Base-by-base conservation (phyloP, 2,888 invertebrate genomes). In the Aspidiotus destructor region DNA sequence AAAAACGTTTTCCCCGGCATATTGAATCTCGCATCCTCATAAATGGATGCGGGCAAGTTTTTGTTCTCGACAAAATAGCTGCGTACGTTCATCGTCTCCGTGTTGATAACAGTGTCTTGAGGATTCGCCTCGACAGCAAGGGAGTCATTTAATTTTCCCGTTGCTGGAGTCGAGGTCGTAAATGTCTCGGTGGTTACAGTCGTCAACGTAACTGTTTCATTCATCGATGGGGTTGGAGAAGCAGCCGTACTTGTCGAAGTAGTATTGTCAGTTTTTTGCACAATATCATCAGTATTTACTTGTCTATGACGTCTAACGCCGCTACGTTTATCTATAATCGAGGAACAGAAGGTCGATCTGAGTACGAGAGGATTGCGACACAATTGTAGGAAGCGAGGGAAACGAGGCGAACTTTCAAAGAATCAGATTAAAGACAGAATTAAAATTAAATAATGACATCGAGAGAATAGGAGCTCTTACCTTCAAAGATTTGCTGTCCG, bases 401-500 rank as follows among this genome's bases (percentile, higher is more conserved):
- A 13, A 48, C 10, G 48, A 28, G 28, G 28, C 28, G 28, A 28
- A 28, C 28, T 28, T 28, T 28, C 5, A 5, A 48, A 48, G n/a
- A 11, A n/a, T n/a, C n/a, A 48, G 11, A 11, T 48, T 6, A 48
- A 6, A 48, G 48, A 28, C 28, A n/a, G 52, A 52, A 52, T 5
- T 52, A 5, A 52, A 52, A 52, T n/a, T 52, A 3, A n/a, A 5
- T 5, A 52, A 52, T 5, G 52, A n/a, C 5, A n/a, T 52, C n/a
- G 5, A 5, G n/a, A 54, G 28, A 28, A 28, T 28, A 5, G 10
- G 3, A 16, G 16, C 52, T 69, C 74, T 73, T 74, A 82, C 82
- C 81, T 80, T 85, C 85, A 74, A 81, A 84, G 53, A 85, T 78
- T 75, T 84, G 82, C 54, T 82, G 80, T 65, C 78, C 78, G 74